Percentiles rank a stretch among this genome's conserved stretches.
Conservation (phyloP, 2,113 vertebrate species). For the Oreocharis arfaki region DNA sequence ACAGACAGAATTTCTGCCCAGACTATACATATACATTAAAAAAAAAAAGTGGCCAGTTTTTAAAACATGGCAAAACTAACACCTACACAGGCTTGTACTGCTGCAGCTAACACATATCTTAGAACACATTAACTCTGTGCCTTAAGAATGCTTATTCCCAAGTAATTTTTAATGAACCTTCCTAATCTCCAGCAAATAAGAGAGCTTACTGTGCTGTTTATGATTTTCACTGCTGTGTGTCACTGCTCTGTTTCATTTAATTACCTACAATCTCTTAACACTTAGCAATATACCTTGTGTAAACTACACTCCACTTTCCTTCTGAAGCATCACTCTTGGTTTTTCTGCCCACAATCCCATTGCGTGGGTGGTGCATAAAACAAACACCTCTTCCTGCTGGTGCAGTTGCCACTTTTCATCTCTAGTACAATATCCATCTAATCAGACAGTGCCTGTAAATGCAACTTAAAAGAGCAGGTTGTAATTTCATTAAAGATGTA, state of each 20-base stretch:
- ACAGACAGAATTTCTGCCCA: neutral
- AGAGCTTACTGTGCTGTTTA: neutral
- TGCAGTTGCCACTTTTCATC: constrained; percentile 48
- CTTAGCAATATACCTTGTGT: neutral
- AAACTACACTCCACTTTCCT: neutral
- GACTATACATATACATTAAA: neutral
- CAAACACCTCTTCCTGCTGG: neutral
- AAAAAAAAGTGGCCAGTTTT: neutral
- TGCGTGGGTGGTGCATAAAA: neutral
- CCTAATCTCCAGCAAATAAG: neutral
- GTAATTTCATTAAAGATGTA: constrained; percentile 78
- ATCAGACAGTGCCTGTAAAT: constrained; percentile 40
- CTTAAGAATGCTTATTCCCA: neutral
- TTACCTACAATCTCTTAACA: neutral
- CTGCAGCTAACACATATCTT: neutral
- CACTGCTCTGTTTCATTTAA: neutral
- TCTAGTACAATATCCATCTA: constrained; percentile 45
- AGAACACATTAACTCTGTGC: neutral
- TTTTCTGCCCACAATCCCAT: neutral
- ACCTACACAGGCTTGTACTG: neutral
- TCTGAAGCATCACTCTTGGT: neutral
- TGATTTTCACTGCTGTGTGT: neutral
- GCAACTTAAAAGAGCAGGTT: constrained; percentile 51
- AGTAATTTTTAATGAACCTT: neutral
- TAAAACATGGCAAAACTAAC: neutral